Evolutionary conservation across 2,888 invertebrate genomes (phyloP), one percentile per base, ranked within the genome.

Genomic region (Phengaris arion): DNA sequence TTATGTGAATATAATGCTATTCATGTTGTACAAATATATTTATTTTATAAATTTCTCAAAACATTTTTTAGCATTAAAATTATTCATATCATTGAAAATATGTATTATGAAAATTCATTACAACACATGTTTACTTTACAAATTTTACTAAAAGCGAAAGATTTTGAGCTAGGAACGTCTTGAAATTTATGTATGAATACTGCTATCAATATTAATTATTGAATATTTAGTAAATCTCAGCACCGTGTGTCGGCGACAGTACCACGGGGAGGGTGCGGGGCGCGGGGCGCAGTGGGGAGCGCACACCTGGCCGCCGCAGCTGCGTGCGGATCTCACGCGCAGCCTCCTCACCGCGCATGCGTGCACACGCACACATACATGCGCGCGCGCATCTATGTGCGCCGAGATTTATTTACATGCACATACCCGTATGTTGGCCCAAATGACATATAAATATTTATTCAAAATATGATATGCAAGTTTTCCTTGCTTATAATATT

Each of bases 241-340:
- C 51, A 55, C 9, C 69, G 10, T 46, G 69, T 79, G 72, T 83
- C 83, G 80, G n/a, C 82, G 86, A 82, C 75, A 79, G 87, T 90
- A 91, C 89, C 78, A 76, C 81, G 83, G 83, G 84, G 84, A 84
- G 86, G 81, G 77, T 81, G 82, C 85, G 83, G 86, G 86, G 84
- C 86, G 72, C 84, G 85, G 84, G 81, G 78, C 81, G 82, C 85
- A 83, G 86, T 75, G 87, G 85, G 87, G 86, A 84, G 84, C 88
- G 92, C 91, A 88, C 93, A 93, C 93, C 92, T 92, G 93, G 92
- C 84, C 87, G 86, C 84, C 91, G 92, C 93, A 92, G 92, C 92
- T 92, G 92, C 92, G 91, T 78, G 81, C 87, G 86, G 87, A 92
- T 93, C 93, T 93, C 93, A 92, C 92, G 92, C 92, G 92, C 93